Evolutionary conservation across 1,140 invertebrate genomes (phyloP), one percentile per base, ranked within the genome.

Genomic region (Cydia splendana): DNA sequence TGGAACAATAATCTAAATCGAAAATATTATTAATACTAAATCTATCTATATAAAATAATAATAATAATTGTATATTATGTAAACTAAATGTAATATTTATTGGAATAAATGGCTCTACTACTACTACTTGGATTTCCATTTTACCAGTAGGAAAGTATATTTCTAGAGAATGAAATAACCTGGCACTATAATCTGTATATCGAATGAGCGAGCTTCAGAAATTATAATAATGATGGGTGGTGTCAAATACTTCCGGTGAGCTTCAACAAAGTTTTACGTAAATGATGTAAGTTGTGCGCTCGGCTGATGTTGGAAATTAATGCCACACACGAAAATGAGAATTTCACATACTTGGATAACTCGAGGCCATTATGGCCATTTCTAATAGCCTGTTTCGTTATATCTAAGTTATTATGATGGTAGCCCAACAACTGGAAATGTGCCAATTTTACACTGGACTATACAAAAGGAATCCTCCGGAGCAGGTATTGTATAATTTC

Each of bases 271-370:
- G 80, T 89, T 87, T 83, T 75, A 38, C 80, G 75, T 75, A 87
- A 90, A 90, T 84, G 86, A 84, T 81, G 78, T 78, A 87, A 88
- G 82, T 89, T 88, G 81, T 74, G 71, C 83, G 80, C 82, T 82
- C 81, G 82, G 82, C 82, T 87, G 77, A 80, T 81, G 82, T 80
- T 81, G 78, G 62, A 84, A 84, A 89, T 89, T 86, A 88, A 84
- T 80, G 80, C 76, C 81, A 79, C 78, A 81, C 81, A 85, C 75
- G 78, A 81, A 85, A 84, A 82, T 81, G 81, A 76, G 79, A 80
- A 85, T 86, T 84, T 82, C 81, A 84, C 80, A 88, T 84, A 85
- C 82, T 86, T 84, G 82, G 80, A 83, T 84, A 84, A 83, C 80
- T 76, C 77, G 65, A 62, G 62, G 48, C 69, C 69, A 71, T 78